Conservation (phyloP, 2,113 vertebrate genomes). For the Xenus cinereus region DNA sequence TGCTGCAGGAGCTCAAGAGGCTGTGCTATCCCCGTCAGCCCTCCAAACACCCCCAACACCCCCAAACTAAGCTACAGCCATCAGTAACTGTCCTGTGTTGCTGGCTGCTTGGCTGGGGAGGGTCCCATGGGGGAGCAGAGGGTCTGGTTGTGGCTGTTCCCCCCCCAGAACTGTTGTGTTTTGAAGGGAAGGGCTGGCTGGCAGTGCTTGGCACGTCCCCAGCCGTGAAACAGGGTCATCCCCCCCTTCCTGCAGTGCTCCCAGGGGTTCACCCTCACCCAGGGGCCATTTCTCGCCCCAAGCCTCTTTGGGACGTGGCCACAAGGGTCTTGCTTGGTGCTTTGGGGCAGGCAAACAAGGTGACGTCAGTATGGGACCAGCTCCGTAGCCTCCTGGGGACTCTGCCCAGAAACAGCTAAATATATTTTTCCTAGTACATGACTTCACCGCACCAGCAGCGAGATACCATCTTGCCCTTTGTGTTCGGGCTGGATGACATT, state of each 20-base stretch:
- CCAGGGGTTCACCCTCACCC: neutral
- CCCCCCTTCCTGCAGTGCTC: neutral
- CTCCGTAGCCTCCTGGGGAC: constrained; percentile 51
- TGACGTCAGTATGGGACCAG: neutral
- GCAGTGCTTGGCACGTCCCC: neutral
- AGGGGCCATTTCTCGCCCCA: neutral
- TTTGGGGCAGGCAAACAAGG: neutral
- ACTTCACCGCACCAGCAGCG: constrained; percentile 58
- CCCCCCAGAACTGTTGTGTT: neutral
- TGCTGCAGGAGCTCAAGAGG: neutral
- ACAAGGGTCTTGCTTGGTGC: neutral
- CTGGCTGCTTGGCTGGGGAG: too few species aligned
- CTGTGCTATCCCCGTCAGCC: neutral
- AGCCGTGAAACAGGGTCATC: neutral
- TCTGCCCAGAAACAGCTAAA: constrained; percentile 67
- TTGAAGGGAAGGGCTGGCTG: neutral
- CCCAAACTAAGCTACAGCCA: neutral
- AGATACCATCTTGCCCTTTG: constrained; percentile 81
- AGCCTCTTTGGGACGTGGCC: neutral
- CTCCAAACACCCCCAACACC: neutral
- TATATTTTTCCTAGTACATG: constrained; percentile 69
- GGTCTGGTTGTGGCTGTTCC: too few species aligned
- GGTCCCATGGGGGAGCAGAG: fast-evolving
- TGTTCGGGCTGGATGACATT: constrained; percentile 75
- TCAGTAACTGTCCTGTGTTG: neutral